Conservation (phyloP, 2,888 invertebrate species). For the Anagyrus pseudococci region DNA sequence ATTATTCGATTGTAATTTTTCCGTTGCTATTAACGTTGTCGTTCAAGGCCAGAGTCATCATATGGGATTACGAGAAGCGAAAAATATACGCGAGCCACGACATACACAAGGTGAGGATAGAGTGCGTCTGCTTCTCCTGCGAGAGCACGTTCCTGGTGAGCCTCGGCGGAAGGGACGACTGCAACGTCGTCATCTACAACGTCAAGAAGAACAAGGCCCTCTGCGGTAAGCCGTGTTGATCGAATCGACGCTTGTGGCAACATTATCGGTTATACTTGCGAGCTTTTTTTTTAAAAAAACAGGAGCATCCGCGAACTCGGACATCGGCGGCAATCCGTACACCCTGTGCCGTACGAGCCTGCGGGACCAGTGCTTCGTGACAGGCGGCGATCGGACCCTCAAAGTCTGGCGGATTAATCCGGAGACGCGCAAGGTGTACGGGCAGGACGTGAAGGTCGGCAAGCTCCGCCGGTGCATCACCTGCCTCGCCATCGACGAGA, state of each 20-base stretch:
- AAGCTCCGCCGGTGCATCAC: slow-evolving; percentile 79
- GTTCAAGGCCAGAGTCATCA: slow-evolving; percentile 74
- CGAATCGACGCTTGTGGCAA: neutral
- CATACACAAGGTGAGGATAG: slow-evolving; percentile 87
- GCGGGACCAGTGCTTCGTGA: slow-evolving; percentile 73
- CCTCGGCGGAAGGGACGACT: slow-evolving; percentile 90
- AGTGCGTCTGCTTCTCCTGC: slow-evolving; percentile 82
- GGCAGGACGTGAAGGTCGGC: slow-evolving; percentile 78
- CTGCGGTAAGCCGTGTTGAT: slow-evolving; percentile 57
- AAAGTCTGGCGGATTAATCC: slow-evolving; percentile 79
- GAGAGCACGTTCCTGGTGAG: slow-evolving; percentile 84
- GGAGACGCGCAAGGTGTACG: slow-evolving; percentile 73
- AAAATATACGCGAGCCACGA: slow-evolving; percentile 74
- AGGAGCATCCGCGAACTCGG: slow-evolving; percentile 67
- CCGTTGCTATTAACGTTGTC: neutral
- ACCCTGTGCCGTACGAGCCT: slow-evolving; percentile 66
- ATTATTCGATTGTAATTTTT: no score
- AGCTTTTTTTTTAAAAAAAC: slow-evolving; percentile 11
- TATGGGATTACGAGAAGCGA: slow-evolving; percentile 83
- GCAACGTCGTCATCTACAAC: slow-evolving; percentile 86
- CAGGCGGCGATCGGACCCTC: slow-evolving; percentile 76
- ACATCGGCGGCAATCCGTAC: slow-evolving; percentile 76
- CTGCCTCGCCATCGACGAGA: slow-evolving; percentile 73
- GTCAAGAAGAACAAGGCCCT: slow-evolving; percentile 66
- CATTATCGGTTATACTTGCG: neutral